Percentiles rank a stretch among this genome's conserved stretches.
phyloP scores from a whole-genome alignment of 1,140 invertebrate genomes.

The Lordiphosa stackelbergi region DNA sequence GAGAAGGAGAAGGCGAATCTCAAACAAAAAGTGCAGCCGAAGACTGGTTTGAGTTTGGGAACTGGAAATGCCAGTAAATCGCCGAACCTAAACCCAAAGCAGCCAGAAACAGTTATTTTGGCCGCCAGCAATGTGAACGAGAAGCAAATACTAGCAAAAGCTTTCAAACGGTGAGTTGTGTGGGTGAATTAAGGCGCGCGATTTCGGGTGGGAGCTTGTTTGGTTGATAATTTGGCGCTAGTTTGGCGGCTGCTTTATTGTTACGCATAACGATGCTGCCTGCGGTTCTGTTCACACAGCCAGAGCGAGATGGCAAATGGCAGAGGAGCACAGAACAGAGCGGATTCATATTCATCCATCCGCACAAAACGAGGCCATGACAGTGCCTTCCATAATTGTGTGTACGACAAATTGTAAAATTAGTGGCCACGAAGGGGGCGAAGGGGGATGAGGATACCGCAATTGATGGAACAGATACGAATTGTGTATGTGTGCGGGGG shows the following conservation, averaged over 20 bases:
- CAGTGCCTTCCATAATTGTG: slow-evolving; percentile 52
- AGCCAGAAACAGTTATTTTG: slow-evolving; percentile 76
- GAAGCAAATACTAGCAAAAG: slow-evolving; percentile 76
- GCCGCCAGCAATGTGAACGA: slow-evolving; percentile 75
- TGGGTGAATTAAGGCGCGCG: slow-evolving; percentile 16
- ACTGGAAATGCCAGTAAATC: slow-evolving; percentile 41
- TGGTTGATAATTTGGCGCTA: slow-evolving; percentile 69
- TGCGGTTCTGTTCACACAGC: slow-evolving; percentile 39
- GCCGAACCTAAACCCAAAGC: slow-evolving; percentile 19
- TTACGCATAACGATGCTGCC: slow-evolving; percentile 48
- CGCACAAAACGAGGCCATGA: slow-evolving; percentile 17
- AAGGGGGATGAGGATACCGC: background rate
- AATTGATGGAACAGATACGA: slow-evolving; percentile 33
- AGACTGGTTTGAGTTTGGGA: slow-evolving; percentile 11
- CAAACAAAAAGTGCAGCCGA: slow-evolving; percentile 35
- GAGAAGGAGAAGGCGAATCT: slow-evolving; percentile 26
- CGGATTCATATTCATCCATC: background rate
- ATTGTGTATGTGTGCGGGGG: background rate
- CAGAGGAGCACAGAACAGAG: background rate
- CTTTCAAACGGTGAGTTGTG: slow-evolving; percentile 73
- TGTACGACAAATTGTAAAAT: slow-evolving; percentile 59
- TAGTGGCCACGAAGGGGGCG: slow-evolving; percentile 27
- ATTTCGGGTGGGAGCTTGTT: slow-evolving; percentile 22
- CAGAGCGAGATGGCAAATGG: background rate
- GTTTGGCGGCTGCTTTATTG: slow-evolving; percentile 60